Evolutionary conservation across 2,797 vertebrate genomes (phyloP), one percentile per base, ranked within the genome.

Genomic region (Alcedo atthis): DNA sequence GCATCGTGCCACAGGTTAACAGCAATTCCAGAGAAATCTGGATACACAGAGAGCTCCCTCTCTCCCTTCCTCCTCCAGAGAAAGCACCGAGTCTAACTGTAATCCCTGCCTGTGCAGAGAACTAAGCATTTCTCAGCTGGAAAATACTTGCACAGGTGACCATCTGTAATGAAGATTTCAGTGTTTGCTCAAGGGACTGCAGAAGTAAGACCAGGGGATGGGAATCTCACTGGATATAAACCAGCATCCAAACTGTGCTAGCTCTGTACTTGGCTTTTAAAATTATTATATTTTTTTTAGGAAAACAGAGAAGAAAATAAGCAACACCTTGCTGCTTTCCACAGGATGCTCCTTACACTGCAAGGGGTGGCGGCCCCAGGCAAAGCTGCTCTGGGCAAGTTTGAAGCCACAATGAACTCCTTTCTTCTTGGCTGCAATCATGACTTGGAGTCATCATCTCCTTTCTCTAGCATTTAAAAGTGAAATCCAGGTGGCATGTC

Each of bases 31-130:
- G 64, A 80, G 82, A 64, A 93, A 83, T 37, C 45, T 90, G 83
- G 58, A 73, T 64, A 89, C 93, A 93, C 81, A 91, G 74, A 84
- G 16, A 5, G 1, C 61, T 94, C 92, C 89, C 84, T 83, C 76
- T 71, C 87, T 76, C 32, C 24, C 59, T 85, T 85, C 77, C 55
- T 92, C 79, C 70, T 33, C 40, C 24, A 37, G 59, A 87, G 81
- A 87, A 90, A 70, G 74, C 43, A 46, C 6, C 2, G 14, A 85
- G 12, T 73, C 69, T 58, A 54, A 35, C 43, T 71, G 77, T 25
- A 68, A 83, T 43, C 69, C 45, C 70, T 67, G 33, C 68, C 33
- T 59, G 12, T 59, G 51, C 12, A 81, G 30, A 48, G 74, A 80
- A 43, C 24, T 43, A 86, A 88, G 59, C 20, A 26, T 69, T 81